phyloP scores from a whole-genome alignment of 2,797 vertebrate species.

The Sebastes taczanowskii region DNA sequence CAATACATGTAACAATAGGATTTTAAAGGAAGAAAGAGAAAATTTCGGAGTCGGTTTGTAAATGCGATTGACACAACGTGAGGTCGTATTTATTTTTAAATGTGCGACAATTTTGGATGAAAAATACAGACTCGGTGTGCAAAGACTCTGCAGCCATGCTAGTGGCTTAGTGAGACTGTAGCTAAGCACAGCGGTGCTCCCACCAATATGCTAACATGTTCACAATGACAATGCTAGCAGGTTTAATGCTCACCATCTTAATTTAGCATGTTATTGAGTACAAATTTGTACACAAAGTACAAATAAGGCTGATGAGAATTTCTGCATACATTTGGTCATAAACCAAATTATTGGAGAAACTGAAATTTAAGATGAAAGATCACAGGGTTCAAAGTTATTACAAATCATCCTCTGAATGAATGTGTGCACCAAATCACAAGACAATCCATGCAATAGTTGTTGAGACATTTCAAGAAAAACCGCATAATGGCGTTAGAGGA shows the following conservation, averaged over 20 bases:
- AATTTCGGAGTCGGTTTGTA: not conserved
- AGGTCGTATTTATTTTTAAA: too few relatives aligned
- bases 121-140: too few relatives aligned
- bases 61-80: too few relatives aligned
- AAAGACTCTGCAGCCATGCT: rapidly evolving
- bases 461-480: too few relatives aligned
- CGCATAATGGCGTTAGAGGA: too few relatives aligned
- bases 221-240: too few relatives aligned
- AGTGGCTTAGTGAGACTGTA: too few relatives aligned
- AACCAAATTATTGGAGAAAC: not conserved
- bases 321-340: not conserved
- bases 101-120: too few relatives aligned
- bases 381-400: not conserved
- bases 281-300: not conserved
- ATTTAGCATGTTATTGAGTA: not conserved
- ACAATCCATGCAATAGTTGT: not conserved
- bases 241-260: too few relatives aligned
- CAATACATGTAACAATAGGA: not conserved
- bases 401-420: not conserved
- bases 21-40: not conserved
- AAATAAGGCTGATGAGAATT: not conserved
- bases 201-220: too few relatives aligned
- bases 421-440: not conserved
- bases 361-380: not conserved
- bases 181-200: too few relatives aligned